These are phyloP conservation scores for Melieria omissa DNA, from an alignment of 2,888 invertebrate genomes.

Conservation along the genomic window DNA sequence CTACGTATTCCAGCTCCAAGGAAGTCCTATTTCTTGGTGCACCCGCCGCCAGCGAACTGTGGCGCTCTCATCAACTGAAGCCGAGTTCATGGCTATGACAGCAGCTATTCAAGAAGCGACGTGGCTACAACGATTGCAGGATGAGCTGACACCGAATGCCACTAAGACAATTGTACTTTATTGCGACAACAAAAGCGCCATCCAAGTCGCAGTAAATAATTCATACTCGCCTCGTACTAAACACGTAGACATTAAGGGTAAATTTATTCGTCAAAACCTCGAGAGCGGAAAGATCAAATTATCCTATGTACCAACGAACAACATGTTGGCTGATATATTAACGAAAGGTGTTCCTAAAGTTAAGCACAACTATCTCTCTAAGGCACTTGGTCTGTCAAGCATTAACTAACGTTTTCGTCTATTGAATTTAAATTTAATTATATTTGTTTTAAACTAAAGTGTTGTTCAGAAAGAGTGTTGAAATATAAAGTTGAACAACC, in stretches of 20 bases:
- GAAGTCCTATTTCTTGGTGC: conserved; percentile 33
- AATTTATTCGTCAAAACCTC: conserved; percentile 33
- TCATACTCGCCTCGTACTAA: no score
- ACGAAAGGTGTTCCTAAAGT: conserved; percentile 15
- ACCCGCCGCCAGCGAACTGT: conserved; percentile 35
- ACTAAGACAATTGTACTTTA: conserved; percentile 22
- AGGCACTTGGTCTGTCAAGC: no score
- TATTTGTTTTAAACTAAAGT: no score
- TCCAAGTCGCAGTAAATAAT: conserved; percentile 31
- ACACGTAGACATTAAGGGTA: conserved; percentile 29
- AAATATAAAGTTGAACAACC: no score
- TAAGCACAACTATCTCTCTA: background rate
- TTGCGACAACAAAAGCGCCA: conserved; percentile 40
- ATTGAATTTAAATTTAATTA: no score
- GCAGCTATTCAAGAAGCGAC: conserved; percentile 28
- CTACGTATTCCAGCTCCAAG: conserved; percentile 31
- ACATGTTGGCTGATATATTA: background rate
- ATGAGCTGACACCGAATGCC: conserved; percentile 17
- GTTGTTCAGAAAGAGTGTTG: no score
- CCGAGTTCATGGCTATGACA: conserved; percentile 35
- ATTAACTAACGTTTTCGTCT: no score
- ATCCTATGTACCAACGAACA: conserved; percentile 4
- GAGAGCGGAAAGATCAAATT: conserved; percentile 17
- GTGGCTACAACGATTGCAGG: conserved; percentile 35
- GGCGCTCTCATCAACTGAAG: conserved; percentile 38